Evolutionary conservation across 2,888 invertebrate genomes (phyloP), one percentile per base, ranked within the genome.

Genomic region (Acleris laterana): DNA sequence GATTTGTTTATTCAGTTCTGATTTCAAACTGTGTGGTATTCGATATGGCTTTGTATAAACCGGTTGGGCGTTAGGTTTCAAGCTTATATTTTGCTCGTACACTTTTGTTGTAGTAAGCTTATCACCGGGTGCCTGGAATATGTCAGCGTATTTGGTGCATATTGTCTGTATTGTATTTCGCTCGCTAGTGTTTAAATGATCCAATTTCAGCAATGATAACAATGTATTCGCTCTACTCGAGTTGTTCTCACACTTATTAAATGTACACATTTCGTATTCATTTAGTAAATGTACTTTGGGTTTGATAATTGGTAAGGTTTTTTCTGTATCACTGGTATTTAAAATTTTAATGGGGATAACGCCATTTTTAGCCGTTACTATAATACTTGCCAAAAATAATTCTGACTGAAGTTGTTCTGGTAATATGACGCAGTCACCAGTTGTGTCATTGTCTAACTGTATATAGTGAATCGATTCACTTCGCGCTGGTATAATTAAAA

Each of bases 181-280:
- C 25, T 25, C 6, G 6, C 6, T 25, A 25, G 25, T 25, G 25
- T 6, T 25, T 25, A 25, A 1, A 1, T 53, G 46, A 6, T 67
- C 32, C 25, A 69, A 59, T 22, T 67, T 60, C 46, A 69, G 50
- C 20, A 51, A 50, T 3, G 56, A 61, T 57, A 59, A 59, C 11
- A 65, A 55, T 32, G 32, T 20, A 51, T 65, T 69, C 3, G 59
- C 59, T 9, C 65, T 17, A 9, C 19, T 32, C 9, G 28, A 42
- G 51, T 42, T 51, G 13, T 20, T 48, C 5, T 17, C 19, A 16
- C 22, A n/a, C 6, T 42, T 53, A 28, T n/a, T 17, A 57, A 68
- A 68, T 11, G 44, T 46, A 38, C 50, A 51, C 22, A 60, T 38
- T 16, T 60, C 9, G 19, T 51, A 49, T 16, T 49, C 60, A 16